Conservation (phyloP, 1,140 invertebrate species). For the Penaeus japonicus region DNA sequence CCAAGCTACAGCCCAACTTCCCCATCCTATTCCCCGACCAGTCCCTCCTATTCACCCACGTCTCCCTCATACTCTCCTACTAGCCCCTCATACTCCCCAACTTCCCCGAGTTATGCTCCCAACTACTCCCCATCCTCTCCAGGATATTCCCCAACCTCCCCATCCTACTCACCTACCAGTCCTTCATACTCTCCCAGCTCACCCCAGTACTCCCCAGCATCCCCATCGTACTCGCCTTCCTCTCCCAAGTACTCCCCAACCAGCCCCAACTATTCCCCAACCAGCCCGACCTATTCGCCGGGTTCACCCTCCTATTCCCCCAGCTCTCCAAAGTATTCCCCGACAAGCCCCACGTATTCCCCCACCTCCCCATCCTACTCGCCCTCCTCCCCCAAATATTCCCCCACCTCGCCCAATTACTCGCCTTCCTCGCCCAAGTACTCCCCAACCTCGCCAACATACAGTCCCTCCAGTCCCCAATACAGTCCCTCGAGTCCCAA, state of each 20-base stretch:
- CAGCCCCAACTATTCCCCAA: slow-evolving; percentile 66
- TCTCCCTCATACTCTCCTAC: slow-evolving; percentile 66
- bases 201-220: slow-evolving; percentile 71
- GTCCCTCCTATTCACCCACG: slow-evolving; percentile 76
- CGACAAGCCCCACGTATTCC: slow-evolving; percentile 80
- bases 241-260: slow-evolving; percentile 64
- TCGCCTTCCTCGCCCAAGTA: slow-evolving; percentile 79
- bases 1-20: slow-evolving; percentile 82
- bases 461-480: not conserved
- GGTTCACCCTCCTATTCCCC: slow-evolving; percentile 66
- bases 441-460: slow-evolving; percentile 66
- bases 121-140: slow-evolving; percentile 68
- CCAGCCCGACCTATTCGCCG: slow-evolving; percentile 67
- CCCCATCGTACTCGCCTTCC: slow-evolving; percentile 63
- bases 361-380: slow-evolving; percentile 62
- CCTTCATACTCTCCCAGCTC: slow-evolving; percentile 60
- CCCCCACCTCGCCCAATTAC: slow-evolving; percentile 78
- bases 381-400: slow-evolving; percentile 75
- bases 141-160: slow-evolving; percentile 68
- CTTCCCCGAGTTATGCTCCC: slow-evolving; percentile 69
- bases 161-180: slow-evolving; percentile 67
- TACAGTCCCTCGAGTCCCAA: slow-evolving; percentile 71
- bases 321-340: slow-evolving; percentile 62
- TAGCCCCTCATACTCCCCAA: slow-evolving; percentile 54
- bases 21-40: slow-evolving; percentile 78